phyloP scores from a whole-genome alignment of 2,113 vertebrate genomes.

The Chrysemys picta region DNA sequence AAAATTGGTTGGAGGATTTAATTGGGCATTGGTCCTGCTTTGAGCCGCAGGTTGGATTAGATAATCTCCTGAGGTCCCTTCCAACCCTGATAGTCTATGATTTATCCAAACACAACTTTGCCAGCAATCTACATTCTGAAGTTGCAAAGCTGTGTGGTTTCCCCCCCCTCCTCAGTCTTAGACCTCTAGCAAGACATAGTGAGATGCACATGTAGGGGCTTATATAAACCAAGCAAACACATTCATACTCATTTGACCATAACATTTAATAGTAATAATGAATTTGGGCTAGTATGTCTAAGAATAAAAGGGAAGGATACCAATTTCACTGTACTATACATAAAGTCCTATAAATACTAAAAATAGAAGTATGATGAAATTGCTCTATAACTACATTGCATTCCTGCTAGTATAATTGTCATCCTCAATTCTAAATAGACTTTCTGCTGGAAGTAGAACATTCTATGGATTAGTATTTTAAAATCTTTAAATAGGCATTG shows the following conservation, averaged over 20 bases:
- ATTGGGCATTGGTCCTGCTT: too few species aligned
- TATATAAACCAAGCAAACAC: background rate
- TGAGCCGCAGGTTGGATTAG: too few species aligned
- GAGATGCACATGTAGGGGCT: background rate
- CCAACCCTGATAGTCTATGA: too few species aligned
- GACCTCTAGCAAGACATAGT: background rate
- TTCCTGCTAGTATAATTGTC: conserved; percentile 24
- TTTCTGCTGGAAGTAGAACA: conserved; percentile 25
- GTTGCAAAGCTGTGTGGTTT: background rate
- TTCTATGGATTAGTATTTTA: background rate
- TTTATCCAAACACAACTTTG: background rate
- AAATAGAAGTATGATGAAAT: background rate
- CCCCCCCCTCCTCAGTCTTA: background rate
- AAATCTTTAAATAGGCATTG: conserved; percentile 4
- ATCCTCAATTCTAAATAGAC: conserved; percentile 33
- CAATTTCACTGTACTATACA: conserved; percentile 17
- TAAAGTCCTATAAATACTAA: conserved; percentile 32
- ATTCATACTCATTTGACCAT: background rate
- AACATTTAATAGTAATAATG: background rate
- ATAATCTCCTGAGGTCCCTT: too few species aligned
- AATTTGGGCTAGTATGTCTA: background rate
- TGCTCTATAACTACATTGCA: conserved; percentile 33
- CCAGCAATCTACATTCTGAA: background rate
- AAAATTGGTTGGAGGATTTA: too few species aligned
- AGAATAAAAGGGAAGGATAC: background rate